Evolutionary conservation across 2,113 vertebrate species (phyloP).

Genomic region (Triplophysa dalaica): DNA sequence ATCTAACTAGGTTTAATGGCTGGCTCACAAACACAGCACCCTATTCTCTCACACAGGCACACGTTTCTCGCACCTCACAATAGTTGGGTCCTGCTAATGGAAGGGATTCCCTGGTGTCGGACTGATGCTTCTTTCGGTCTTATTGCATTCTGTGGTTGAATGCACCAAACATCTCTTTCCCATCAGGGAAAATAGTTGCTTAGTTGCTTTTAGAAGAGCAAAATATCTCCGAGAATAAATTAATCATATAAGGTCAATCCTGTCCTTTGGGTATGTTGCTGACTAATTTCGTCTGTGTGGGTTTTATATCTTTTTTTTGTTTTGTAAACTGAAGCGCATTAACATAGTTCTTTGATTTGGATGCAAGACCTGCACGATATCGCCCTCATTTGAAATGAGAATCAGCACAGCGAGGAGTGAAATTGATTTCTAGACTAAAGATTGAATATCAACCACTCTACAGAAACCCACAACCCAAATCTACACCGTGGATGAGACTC

Average conservation of each 20-base stretch:
- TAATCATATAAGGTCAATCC: constrained; percentile 24
- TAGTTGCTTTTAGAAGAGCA: neutral
- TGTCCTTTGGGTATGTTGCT: constrained; percentile 26
- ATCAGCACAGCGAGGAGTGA: neutral
- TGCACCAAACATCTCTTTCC: neutral
- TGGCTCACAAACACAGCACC: neutral
- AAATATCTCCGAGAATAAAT: constrained; percentile 23
- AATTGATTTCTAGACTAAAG: constrained; percentile 17
- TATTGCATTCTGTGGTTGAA: constrained; percentile 1
- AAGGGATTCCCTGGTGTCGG: neutral
- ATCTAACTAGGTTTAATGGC: neutral
- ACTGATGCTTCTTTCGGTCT: neutral
- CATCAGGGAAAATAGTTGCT: constrained; percentile 1
- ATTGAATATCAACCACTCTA: constrained; percentile 8
- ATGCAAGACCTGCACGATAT: constrained; percentile 4
- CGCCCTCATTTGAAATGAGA: constrained; percentile 18
- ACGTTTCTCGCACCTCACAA: neutral
- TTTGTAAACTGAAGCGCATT: neutral
- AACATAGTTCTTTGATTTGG: constrained; percentile 19
- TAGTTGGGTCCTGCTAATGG: neutral
- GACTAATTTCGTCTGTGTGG: constrained; percentile 31
- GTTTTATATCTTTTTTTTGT: neutral
- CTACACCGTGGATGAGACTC: neutral
- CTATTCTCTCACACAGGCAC: neutral
- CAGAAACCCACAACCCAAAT: constrained; percentile 3